Base-by-base conservation (phyloP, 2,888 invertebrate genomes). In the Tipula lateralis region DNA sequence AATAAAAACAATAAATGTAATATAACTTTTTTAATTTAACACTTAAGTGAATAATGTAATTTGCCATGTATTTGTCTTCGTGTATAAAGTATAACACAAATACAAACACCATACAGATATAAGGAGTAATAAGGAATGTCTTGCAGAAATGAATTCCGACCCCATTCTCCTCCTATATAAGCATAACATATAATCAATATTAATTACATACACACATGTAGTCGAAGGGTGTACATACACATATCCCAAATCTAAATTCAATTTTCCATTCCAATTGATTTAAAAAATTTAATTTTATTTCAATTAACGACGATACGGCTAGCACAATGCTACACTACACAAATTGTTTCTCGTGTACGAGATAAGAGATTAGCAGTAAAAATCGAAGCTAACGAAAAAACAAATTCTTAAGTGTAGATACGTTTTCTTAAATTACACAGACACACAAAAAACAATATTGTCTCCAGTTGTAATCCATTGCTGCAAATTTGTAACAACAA, bases 21-120 rank as follows among this genome's bases (percentile, higher is more conserved):
- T 24, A 66, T 66, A 66, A 66, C 66, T 66, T 66, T 66, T 66
- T 9, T 66, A 66, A 66, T 66, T 66, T 66, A 66, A 66, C 66
- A 66, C 66, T 66, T 66, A 66, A 66, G 24, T 66, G 66, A 66
- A 66, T 24, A 66, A 66, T 24, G 3, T 24, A 24, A 7, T 66
- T 66, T 24, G 9, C 3, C 13, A 66, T 24, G 24, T 0, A 13
- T 24, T 66, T 24, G 24, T 66, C 6, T 66, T 19, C 44, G 24
- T 16, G 19, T 50, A 9, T 12, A 36, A 32, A 39, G 13, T 44
- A 44, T 44, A 44, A 44, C 13, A 44, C 2, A 16, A 1, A 44
- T 16, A 44, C n/a, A 13, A 36, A 36, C 16, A 66, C 66, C 7
- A 66, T 6, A 66, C 16, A 44, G 5, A 7, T 6, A 66, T 66